These are phyloP conservation scores for Salpingus planirostris DNA, from an alignment of 2,888 invertebrate genomes.

Conservation along the genomic window DNA sequence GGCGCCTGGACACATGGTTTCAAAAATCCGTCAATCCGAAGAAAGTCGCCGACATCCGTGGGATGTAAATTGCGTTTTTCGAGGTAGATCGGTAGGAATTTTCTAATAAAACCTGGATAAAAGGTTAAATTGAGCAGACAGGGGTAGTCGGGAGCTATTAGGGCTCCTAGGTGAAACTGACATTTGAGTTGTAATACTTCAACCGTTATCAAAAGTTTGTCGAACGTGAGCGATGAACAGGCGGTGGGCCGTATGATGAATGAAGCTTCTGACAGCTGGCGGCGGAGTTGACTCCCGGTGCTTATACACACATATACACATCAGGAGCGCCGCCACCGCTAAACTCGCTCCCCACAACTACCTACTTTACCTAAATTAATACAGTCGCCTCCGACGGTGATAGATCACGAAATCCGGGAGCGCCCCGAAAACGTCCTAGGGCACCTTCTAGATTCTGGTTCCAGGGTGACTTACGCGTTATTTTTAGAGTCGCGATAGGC, in stretches of 20 bases:
- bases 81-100: too few relatives aligned
- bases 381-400: too few relatives aligned
- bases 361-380: too few relatives aligned
- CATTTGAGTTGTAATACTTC: slow-evolving; percentile 36
- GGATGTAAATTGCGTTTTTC: too few relatives aligned
- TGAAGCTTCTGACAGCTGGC: slow-evolving; percentile 31
- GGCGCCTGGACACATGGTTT: too few relatives aligned
- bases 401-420: too few relatives aligned
- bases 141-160: slow-evolving; percentile 8
- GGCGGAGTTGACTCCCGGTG: slow-evolving; percentile 9
- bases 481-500: slow-evolving; percentile 1
- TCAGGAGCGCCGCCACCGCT: too few relatives aligned
- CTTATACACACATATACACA: slow-evolving; percentile 1
- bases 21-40: too few relatives aligned
- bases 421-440: too few relatives aligned
- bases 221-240: slow-evolving; percentile 33
- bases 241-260: slow-evolving; percentile 29
- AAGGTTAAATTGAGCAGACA: slow-evolving; percentile 22
- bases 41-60: too few relatives aligned
- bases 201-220: slow-evolving; percentile 38
- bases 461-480: slow-evolving; percentile 8
- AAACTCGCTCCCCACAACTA: too few relatives aligned
- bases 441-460: too few relatives aligned
- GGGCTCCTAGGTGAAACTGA: slow-evolving; percentile 31
- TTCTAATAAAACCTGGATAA: slow-evolving; percentile 15